Evolutionary conservation across 2,888 invertebrate genomes (phyloP).

Genomic region (Rhamnusium bicolor): DNA sequence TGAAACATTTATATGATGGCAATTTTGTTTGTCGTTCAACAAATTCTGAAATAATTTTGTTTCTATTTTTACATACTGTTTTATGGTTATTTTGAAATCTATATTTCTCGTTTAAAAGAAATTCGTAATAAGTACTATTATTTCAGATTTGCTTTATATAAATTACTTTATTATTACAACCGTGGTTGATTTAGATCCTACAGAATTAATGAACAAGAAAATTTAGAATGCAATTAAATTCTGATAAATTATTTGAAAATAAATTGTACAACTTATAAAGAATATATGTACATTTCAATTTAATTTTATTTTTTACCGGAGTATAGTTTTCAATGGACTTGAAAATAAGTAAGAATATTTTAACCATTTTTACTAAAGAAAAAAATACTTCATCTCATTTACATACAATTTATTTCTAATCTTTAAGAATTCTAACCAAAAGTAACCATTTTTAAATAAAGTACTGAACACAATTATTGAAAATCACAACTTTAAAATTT

Average conservation of each 20-base stretch:
- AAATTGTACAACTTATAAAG: too few species aligned
- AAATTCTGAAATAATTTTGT: conserved; percentile 10
- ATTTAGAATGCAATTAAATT: conserved; percentile 5
- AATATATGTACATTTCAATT: too few species aligned
- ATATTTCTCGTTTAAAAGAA: not conserved
- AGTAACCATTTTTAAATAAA: too few species aligned
- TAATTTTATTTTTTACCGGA: too few species aligned
- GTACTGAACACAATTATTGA: too few species aligned
- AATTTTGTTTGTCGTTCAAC: not conserved
- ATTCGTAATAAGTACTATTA: not conserved
- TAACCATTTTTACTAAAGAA: too few species aligned
- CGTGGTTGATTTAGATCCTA: conserved; percentile 16
- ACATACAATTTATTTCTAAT: too few species aligned
- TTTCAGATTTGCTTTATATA: conserved; percentile 14
- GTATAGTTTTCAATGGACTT: too few species aligned
- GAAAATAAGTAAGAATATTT: too few species aligned
- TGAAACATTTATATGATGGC: conserved; percentile 33
- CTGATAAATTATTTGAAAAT: conserved; percentile 24
- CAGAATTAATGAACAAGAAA: conserved; percentile 34
- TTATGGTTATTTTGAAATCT: not conserved
- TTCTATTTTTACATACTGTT: not conserved
- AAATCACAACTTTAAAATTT: too few species aligned
- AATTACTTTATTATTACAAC: conserved; percentile 11
- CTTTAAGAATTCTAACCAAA: too few species aligned
- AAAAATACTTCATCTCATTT: too few species aligned